These are phyloP conservation scores for Metopolophium dirhodum DNA, from an alignment of 1,140 invertebrate genomes.

Conservation along the genomic window DNA sequence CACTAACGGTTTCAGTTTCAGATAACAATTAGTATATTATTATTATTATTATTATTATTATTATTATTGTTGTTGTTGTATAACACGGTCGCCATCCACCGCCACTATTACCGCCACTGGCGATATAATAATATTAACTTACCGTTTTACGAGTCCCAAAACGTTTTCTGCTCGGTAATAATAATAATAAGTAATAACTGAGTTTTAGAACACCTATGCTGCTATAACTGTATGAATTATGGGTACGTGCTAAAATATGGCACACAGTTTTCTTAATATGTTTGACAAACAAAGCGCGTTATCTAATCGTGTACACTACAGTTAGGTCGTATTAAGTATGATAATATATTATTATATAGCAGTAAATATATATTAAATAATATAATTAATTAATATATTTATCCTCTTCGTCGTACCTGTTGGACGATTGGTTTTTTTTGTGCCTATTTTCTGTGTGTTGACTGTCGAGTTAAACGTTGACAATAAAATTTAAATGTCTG, in stretches of 20 bases:
- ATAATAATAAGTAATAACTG: conserved; percentile 25
- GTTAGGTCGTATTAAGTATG: neutral
- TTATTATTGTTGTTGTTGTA: neutral
- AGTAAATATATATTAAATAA: too few species aligned
- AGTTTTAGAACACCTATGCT: neutral
- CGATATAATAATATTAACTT: conserved; percentile 21
- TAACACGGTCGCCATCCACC: neutral
- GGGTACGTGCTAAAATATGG: neutral
- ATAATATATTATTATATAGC: too few species aligned
- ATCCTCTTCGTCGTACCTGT: neutral
- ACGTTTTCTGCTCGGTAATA: conserved; percentile 11
- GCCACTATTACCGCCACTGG: neutral
- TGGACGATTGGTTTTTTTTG: neutral
- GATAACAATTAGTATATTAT: conserved; percentile 38
- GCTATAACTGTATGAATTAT: neutral
- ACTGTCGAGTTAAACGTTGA: too few species aligned
- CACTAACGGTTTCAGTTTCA: conserved; percentile 36
- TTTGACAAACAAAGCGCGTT: neutral
- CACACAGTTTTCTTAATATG: neutral
- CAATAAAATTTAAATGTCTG: neutral
- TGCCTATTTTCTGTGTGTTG: neutral
- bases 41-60: conserved; percentile 7
- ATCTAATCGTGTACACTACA: neutral
- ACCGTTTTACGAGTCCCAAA: conserved; percentile 34
- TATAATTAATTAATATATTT: neutral